Percentiles rank a stretch among this genome's conserved stretches.
These are phyloP conservation scores for Chascanopsetta lugubris DNA, from an alignment of 2,113 vertebrate genomes.

Conservation along the genomic window DNA sequence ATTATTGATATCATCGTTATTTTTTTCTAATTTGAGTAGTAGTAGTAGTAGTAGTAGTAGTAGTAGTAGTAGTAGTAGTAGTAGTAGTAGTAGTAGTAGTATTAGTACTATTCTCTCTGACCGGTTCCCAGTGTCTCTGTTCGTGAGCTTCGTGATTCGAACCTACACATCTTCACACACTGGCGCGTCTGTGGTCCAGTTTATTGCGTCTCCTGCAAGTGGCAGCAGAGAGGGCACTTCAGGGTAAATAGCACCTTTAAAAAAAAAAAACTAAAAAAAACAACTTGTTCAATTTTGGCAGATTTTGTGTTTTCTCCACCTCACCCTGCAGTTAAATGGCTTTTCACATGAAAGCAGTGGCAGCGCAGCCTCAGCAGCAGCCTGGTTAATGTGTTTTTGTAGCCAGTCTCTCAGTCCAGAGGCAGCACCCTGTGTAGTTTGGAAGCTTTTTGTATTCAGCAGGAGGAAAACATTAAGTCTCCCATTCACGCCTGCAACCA, in stretches of 20 bases:
- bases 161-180: conserved; percentile 58
- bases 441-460: conserved; percentile 63
- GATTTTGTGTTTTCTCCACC: conserved; percentile 49
- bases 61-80: too few relatives aligned
- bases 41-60: too few relatives aligned
- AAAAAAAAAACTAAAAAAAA: conserved; percentile 23
- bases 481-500: conserved; percentile 11
- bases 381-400: conserved; percentile 24
- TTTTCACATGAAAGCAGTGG: conserved; percentile 37
- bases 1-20: too few relatives aligned
- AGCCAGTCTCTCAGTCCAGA: conserved; percentile 76
- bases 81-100: too few relatives aligned
- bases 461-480: conserved; percentile 18
- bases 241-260: conserved; percentile 47
- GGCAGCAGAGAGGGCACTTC: conserved; percentile 28
- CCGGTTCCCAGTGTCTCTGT: conserved; percentile 32
- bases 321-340: conserved; percentile 45
- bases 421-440: conserved; percentile 64
- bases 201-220: conserved; percentile 39
- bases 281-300: conserved; percentile 47
- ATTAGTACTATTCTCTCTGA: too few relatives aligned
- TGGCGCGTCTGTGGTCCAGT: conserved; percentile 39
- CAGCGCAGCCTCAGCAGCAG: conserved; percentile 22
- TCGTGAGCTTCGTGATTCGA: conserved; percentile 47
- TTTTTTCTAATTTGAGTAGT: too few relatives aligned